Conservation (phyloP, 2,113 vertebrate genomes). For the Todiramphus saurophagus region DNA sequence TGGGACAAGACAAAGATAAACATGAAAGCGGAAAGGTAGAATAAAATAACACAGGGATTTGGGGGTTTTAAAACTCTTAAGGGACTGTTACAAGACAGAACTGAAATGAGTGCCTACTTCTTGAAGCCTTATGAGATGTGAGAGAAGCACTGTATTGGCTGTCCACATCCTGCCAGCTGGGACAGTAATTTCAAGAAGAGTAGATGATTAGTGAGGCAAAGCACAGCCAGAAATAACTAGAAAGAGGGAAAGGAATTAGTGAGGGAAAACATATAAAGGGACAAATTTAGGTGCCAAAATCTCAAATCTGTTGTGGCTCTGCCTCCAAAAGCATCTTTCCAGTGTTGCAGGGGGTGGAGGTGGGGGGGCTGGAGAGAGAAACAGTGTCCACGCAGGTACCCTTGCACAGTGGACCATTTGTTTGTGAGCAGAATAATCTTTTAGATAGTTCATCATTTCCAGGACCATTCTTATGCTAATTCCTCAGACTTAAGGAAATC, state of each 20-base stretch:
- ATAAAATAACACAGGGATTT: not conserved
- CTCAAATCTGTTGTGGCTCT: not conserved
- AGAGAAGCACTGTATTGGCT: not conserved
- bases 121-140: not conserved
- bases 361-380: not conserved
- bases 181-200: not conserved
- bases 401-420: not conserved
- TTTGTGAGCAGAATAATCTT: slow-evolving; percentile 28
- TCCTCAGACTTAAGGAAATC: slow-evolving; percentile 15
- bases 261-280: not conserved
- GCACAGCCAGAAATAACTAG: not conserved
- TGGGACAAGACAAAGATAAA: not conserved
- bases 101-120: not conserved
- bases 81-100: not conserved
- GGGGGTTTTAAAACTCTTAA: not conserved
- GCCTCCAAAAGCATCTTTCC: not conserved
- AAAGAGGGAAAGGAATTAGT: not conserved
- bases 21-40: not conserved
- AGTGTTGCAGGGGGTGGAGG: not conserved
- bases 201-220: not conserved
- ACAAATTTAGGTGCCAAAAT: not conserved
- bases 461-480: slow-evolving; percentile 56
- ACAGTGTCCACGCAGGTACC: not conserved
- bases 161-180: not conserved
- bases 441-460: slow-evolving; percentile 52